Evolutionary conservation across 2,113 vertebrate genomes (phyloP).

Genomic region (Nipponia nippon): DNA sequence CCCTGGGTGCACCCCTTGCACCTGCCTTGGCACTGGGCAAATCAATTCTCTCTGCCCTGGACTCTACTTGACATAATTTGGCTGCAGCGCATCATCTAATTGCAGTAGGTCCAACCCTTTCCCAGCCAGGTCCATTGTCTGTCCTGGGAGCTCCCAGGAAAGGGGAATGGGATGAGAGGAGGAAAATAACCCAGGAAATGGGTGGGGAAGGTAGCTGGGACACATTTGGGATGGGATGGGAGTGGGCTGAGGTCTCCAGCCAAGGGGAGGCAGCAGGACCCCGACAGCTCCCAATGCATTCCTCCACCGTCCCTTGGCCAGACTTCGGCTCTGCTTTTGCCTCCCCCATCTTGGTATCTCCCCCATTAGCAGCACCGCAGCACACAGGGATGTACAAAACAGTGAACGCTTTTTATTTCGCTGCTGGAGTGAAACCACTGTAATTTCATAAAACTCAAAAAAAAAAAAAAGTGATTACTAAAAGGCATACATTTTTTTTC

Average conservation of each 20-base stretch:
- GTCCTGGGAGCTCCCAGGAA: background rate
- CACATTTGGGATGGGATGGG: background rate
- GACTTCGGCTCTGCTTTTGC: background rate
- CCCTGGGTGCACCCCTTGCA: background rate
- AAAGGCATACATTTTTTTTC: conserved; percentile 52
- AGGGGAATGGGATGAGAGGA: background rate
- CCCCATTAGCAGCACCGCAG: background rate
- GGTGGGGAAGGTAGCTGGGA: background rate
- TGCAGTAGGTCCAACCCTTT: background rate
- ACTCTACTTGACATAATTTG: background rate
- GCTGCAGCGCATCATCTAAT: background rate
- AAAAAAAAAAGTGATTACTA: conserved; percentile 24
- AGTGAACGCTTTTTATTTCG: conserved; percentile 59
- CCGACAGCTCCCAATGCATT: fast-evolving
- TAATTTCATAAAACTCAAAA: conserved; percentile 57
- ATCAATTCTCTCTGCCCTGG: background rate
- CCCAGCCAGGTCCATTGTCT: fast-evolving
- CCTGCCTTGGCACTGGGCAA: background rate
- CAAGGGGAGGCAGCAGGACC: background rate
- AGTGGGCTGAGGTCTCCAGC: background rate
- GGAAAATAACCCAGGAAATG: background rate
- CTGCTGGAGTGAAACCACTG: conserved; percentile 52
- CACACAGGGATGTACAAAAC: conserved; percentile 58
- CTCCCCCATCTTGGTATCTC: background rate
- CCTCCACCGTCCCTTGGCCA: background rate